Conservation (phyloP, 2,797 vertebrate species). For the Artibeus jamaicensis region DNA sequence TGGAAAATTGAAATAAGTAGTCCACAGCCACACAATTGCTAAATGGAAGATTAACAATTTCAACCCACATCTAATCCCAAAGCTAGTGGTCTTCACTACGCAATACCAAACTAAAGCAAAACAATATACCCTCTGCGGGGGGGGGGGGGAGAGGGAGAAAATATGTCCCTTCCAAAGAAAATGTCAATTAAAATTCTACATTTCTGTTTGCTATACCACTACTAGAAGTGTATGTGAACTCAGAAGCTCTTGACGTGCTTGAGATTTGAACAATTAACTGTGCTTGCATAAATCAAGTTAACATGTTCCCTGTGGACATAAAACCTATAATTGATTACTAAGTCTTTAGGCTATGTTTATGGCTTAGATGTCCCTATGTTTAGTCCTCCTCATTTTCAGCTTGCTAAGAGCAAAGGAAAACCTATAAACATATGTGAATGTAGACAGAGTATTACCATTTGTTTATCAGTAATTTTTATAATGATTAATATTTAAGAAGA, state of each 20-base stretch:
- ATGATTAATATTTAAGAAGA: not conserved
- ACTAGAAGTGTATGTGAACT: not conserved
- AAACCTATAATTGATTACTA: not conserved
- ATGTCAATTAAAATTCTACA: not conserved
- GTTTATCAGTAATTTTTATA: constrained; percentile 21
- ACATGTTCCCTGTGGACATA: not conserved
- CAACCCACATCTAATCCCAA: not conserved
- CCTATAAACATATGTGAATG: not conserved
- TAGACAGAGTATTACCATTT: not conserved
- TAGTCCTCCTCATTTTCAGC: not conserved
- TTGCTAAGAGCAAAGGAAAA: constrained; percentile 14
- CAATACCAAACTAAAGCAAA: not conserved
- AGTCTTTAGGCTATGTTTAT: not conserved
- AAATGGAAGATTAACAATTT: constrained; percentile 14
- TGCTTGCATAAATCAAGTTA: not conserved
- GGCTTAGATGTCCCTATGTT: not conserved
- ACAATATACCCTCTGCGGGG: not conserved
- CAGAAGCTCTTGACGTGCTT: not conserved
- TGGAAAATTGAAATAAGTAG: not conserved
- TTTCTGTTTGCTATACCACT: not conserved
- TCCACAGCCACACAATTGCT: not conserved
- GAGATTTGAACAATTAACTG: not conserved
- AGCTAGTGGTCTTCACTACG: not conserved
- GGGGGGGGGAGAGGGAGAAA: no score
- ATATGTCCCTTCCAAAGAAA: not conserved